Evolutionary conservation across 2,888 invertebrate species (phyloP).

Genomic region (Drosophila austrosaltans): DNA sequence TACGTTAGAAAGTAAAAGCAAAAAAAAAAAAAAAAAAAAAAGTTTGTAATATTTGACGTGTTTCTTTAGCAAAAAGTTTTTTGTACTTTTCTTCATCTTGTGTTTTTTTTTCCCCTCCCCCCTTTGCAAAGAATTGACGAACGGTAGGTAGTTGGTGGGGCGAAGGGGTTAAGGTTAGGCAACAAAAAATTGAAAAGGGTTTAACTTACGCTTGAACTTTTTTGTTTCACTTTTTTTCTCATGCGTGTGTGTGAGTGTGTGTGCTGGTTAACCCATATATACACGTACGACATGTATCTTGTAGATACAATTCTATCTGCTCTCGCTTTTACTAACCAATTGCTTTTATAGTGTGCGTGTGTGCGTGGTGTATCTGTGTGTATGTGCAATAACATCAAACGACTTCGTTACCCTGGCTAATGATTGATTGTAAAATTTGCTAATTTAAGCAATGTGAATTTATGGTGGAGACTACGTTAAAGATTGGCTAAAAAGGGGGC

Average conservation of each 20-base stretch:
- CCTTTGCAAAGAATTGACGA: slow-evolving; percentile 53
- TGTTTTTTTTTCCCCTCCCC: slow-evolving; percentile 51
- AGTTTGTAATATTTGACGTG: slow-evolving; percentile 76
- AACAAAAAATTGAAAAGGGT: slow-evolving; percentile 79
- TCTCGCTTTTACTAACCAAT: too few relatives aligned
- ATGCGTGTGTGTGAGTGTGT: not conserved
- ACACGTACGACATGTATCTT: slow-evolving; percentile 50
- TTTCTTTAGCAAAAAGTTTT: slow-evolving; percentile 50
- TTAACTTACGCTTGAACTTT: slow-evolving; percentile 76
- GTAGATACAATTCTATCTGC: slow-evolving; percentile 21
- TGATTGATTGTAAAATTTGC: slow-evolving; percentile 75
- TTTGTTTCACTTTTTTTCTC: slow-evolving; percentile 27
- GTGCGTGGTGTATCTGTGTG: not conserved
- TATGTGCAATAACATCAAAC: slow-evolving; percentile 57
- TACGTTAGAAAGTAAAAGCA: slow-evolving; percentile 70
- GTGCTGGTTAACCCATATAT: slow-evolving; percentile 54
- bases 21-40: slow-evolving; percentile 52
- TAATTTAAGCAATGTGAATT: slow-evolving; percentile 74
- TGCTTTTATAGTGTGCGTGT: not conserved
- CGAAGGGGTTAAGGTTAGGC: not conserved
- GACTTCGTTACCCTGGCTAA: slow-evolving; percentile 52
- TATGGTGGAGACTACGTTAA: slow-evolving; percentile 52
- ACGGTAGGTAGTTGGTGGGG: not conserved
- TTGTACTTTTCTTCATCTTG: slow-evolving; percentile 38
- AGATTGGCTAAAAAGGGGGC: slow-evolving; percentile 25